Base-by-base conservation (phyloP, 1,140 invertebrate genomes). In the Pygmarrhopalites habei region DNA sequence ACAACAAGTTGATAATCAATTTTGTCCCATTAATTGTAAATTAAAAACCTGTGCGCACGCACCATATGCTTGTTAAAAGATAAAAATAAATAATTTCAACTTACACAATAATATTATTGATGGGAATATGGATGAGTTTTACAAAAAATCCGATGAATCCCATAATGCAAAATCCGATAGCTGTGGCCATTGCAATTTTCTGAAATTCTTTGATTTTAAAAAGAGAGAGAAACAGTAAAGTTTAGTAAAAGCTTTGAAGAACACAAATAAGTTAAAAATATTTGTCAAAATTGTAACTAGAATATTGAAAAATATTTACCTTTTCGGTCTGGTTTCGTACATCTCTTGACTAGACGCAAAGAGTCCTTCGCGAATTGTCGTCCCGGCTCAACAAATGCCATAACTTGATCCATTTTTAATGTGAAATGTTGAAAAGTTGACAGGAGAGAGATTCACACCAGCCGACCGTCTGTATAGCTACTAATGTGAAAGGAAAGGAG, bases 71-170 rank as follows among this genome's bases (percentile, higher is more conserved):
- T 39, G 7, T 39, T 10, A 39, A 39, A 17, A 10, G 35, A n/a
- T n/a, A n/a, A n/a, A n/a, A n/a, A n/a, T n/a, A n/a, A n/a, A n/a
- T n/a, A n/a, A n/a, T n/a, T n/a, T n/a, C n/a, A n/a, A 82, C 81
- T 82, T 80, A 83, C 83, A 99, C 95, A 82, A 99, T 98, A 76
- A 99, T 98, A 79, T 98, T 98, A 80, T 98, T 99, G 80, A 99
- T 99, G 66, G 97, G 97, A 78, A 99, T 99, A 79, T 99, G 95
- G 76, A 99, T 99, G 58, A 99, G 82, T 80, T 99, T 99, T 5
- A 99, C 96, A 73, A 99, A 99, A 81, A 99, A 99, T 72, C 96
- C 96, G 77, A 99, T 99, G 78, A 99, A 99, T 51, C 97, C 97
- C 97, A 99, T 99, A 75, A 99, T 98, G 73, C 91, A 95, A 81